Evolutionary conservation across 2,888 invertebrate species (phyloP), one percentile per base, ranked within the genome.

Genomic region (Brachynemurus nebulosus): DNA sequence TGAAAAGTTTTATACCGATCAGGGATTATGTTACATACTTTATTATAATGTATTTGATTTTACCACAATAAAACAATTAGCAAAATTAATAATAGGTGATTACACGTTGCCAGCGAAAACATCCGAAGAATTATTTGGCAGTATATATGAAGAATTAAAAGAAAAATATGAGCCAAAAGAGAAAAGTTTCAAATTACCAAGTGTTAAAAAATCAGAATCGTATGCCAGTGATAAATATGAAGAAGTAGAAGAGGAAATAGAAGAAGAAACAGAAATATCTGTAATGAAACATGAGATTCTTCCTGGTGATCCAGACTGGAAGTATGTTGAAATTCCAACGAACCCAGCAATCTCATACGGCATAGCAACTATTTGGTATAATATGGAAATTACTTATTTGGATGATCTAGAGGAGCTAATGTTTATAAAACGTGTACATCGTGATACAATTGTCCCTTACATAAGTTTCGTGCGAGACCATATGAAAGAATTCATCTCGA

Each of bases 21-120:
- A 72, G 52, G 74, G 74, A 7, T 64, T 76, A 36, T 73, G 72
- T 53, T 74, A 74, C 48, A 68, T 70, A 12, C 64, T 79, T 58
- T 72, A 72, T 52, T 77, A 74, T 54, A 67, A 70, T 50, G 52
- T 59, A 0, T 67, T 77, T 42, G 73, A 77, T 50, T 66, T 68
- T 47, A 60, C 68, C 1, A 67, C 73, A 2, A 52, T 78, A 27
- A 70, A 71, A 49, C 56, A 60, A 45, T 48, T 70, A 25, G 66
- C 59, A 1, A 62, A 63, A 49, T 50, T 67, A 37, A 58, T 66
- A 6, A 57, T 65, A 2, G 66, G 65, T 1, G 64, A 67, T 42
- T 63, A 56, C 45, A 51, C 56, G 2, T 44, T 65, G 12, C 60
- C 62, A 1, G 52, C 54, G 9, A 63, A 61, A 48, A 49, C 59